phyloP scores from a whole-genome alignment of 2,888 invertebrate species.

The Synergus gifuensis region DNA sequence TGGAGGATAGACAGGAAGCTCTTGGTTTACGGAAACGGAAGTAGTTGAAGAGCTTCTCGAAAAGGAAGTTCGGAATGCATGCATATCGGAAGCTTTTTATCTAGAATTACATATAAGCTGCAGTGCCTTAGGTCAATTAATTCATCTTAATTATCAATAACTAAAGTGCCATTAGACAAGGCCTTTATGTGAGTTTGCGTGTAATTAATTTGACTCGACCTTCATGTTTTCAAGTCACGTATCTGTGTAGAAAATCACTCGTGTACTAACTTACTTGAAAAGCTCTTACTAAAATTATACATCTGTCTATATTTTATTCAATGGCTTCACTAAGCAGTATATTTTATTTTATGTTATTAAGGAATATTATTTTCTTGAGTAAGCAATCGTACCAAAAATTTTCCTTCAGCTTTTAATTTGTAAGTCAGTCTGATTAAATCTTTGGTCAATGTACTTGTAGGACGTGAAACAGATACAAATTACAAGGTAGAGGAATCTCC shows the following conservation, averaged over 20 bases:
- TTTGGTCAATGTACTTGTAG: background rate
- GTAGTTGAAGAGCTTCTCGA: slow-evolving; percentile 55
- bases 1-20: slow-evolving; percentile 15
- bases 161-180: slow-evolving; percentile 19
- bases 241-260: slow-evolving; percentile 2
- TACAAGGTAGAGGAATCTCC: slow-evolving; percentile 4
- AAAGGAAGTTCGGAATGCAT: slow-evolving; percentile 37
- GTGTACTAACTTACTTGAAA: slow-evolving; percentile 12
- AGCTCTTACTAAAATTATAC: background rate
- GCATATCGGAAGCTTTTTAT: slow-evolving; percentile 43
- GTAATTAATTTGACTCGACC: slow-evolving; percentile 22
- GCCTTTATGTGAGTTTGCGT: slow-evolving; percentile 7
- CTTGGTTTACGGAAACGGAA: slow-evolving; percentile 55
- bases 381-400: background rate
- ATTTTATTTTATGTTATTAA: background rate
- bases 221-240: slow-evolving; percentile 30
- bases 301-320: background rate
- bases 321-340: background rate
- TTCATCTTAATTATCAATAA: slow-evolving; percentile 27
- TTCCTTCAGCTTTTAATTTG: background rate
- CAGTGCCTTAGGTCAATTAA: slow-evolving; percentile 18
- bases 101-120: slow-evolving; percentile 1
- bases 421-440: background rate
- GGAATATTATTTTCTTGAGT: background rate
- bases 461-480: slow-evolving; percentile 8